phyloP scores from a whole-genome alignment of 2,888 invertebrate species.

The Hyalella azteca region DNA sequence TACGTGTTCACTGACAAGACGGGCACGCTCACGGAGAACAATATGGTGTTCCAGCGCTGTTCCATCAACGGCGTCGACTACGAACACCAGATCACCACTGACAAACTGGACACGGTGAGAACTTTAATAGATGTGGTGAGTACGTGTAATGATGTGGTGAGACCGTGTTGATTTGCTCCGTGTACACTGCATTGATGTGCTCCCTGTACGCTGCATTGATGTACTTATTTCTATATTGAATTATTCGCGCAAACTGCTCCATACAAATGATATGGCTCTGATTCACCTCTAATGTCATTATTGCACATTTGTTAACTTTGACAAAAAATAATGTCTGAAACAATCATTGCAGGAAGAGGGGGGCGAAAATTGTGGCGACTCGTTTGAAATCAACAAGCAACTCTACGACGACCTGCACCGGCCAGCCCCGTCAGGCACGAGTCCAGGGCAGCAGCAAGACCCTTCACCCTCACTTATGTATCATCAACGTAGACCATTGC shows the following conservation, averaged over 20 bases:
- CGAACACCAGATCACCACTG: constrained; percentile 68
- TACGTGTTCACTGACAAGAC: constrained; percentile 98
- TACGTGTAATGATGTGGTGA: too few species aligned
- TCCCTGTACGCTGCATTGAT: too few species aligned
- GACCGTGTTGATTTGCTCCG: too few species aligned
- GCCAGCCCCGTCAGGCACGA: constrained; percentile 61
- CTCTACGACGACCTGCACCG: constrained; percentile 68
- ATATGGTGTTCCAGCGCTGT: constrained; percentile 93
- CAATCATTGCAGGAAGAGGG: background rate
- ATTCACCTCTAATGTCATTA: too few species aligned
- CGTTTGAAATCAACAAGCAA: constrained; percentile 65
- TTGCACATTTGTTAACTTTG: too few species aligned
- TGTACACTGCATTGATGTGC: too few species aligned
- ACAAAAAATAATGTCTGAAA: too few species aligned
- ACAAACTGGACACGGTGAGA: background rate
- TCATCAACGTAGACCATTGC: background rate
- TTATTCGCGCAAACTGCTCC: too few species aligned
- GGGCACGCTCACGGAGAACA: constrained; percentile 95
- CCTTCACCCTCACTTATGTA: background rate
- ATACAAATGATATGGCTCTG: too few species aligned
- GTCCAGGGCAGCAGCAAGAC: background rate
- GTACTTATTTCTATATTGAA: too few species aligned
- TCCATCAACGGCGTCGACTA: constrained; percentile 89
- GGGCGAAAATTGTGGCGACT: constrained; percentile 39
- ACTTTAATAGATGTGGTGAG: too few species aligned